phyloP scores from a whole-genome alignment of 2,888 invertebrate species.

The Dynastes hyllus region DNA sequence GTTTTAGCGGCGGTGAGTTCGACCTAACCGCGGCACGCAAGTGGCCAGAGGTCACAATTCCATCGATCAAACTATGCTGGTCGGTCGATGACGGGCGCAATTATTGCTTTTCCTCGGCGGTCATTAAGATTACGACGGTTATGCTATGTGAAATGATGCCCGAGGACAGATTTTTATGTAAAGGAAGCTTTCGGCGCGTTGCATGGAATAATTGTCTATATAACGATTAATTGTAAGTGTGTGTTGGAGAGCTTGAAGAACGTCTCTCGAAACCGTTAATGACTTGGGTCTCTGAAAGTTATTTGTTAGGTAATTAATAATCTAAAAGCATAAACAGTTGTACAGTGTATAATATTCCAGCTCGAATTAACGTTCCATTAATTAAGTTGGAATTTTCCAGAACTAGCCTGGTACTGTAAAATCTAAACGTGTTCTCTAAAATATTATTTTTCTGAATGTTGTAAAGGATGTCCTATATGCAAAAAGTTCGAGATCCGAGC shows the following conservation, averaged over 20 bases:
- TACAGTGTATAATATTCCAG: not conserved
- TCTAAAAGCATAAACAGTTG: not conserved
- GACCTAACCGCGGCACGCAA: conserved; percentile 65
- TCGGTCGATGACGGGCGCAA: conserved; percentile 4
- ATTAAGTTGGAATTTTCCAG: not conserved
- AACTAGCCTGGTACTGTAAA: too few relatives aligned
- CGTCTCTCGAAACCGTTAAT: conserved; percentile 2
- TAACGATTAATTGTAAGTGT: not conserved
- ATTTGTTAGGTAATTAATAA: conserved; percentile 11
- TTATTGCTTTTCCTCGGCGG: conserved; percentile 26
- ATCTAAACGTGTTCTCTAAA: too few relatives aligned
- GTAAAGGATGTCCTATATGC: too few relatives aligned
- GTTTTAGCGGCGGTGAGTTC: conserved; percentile 58
- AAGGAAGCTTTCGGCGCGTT: not conserved
- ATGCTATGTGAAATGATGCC: not conserved
- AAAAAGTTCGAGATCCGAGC: too few relatives aligned
- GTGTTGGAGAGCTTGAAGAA: not conserved
- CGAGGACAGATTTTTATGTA: not conserved
- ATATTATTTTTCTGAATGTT: too few relatives aligned
- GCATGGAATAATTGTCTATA: not conserved
- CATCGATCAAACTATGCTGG: conserved; percentile 67
- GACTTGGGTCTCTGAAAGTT: not conserved
- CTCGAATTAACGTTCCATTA: not conserved
- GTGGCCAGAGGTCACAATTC: conserved; percentile 70
- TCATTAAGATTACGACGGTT: conserved; percentile 35